phyloP scores from a whole-genome alignment of 2,113 vertebrate species.

The Lichenostomus cassidix region DNA sequence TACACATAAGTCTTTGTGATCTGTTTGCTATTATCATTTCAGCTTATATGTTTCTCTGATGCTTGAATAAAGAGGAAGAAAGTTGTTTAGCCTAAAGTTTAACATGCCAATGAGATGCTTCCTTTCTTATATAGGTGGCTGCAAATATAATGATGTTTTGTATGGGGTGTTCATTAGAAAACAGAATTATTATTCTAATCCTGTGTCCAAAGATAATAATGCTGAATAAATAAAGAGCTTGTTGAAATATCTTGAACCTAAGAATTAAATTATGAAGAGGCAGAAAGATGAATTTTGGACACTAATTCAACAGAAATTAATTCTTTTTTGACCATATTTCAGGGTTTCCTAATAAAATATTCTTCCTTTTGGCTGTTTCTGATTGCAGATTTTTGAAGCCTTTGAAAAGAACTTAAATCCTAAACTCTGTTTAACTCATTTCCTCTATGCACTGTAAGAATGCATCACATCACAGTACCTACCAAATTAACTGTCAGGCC shows the following conservation, averaged over 20 bases:
- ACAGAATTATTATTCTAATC: not conserved
- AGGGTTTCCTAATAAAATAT: not conserved
- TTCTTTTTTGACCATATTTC: not conserved
- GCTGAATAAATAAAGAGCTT: not conserved
- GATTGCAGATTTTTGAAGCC: not conserved
- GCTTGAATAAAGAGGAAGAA: not conserved
- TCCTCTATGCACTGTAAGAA: not conserved
- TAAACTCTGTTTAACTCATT: not conserved
- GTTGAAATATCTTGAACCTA: not conserved
- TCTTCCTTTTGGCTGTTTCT: not conserved
- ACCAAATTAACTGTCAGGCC: not conserved
- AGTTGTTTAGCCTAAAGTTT: not conserved
- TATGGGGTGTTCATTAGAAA: not conserved
- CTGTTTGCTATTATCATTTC: not conserved
- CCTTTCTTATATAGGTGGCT: not conserved
- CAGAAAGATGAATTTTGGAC: not conserved
- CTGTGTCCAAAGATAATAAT: not conserved
- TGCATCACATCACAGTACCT: not conserved
- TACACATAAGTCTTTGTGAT: not conserved
- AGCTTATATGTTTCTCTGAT: not conserved
- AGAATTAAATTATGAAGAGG: not conserved
- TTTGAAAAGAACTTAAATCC: not conserved
- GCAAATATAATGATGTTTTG: not conserved
- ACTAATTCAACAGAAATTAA: not conserved
- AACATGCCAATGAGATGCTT: not conserved